Evolutionary conservation across 2,113 vertebrate genomes (phyloP).

Genomic region (Ptilorrhoa leucosticta): DNA sequence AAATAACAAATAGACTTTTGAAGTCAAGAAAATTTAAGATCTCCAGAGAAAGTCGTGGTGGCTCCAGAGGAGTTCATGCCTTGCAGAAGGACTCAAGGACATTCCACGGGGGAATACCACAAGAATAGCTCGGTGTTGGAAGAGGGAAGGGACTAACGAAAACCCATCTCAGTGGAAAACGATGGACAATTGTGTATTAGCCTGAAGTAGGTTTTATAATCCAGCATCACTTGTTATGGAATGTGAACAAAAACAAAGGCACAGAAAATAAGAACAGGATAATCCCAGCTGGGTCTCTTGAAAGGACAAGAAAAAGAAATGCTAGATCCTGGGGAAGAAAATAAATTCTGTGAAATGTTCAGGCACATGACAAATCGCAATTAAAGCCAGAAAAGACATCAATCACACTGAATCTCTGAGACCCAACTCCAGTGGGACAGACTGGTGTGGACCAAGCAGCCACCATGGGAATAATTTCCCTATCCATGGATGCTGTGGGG

Average conservation of each 20-base stretch:
- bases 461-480: background rate
- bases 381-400: background rate
- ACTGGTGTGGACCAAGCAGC: background rate
- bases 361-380: background rate
- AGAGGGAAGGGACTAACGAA: background rate
- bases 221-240: background rate
- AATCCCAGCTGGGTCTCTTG: background rate
- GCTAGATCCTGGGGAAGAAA: background rate
- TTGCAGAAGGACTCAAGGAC: background rate
- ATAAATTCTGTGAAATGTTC: background rate
- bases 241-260: background rate
- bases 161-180: background rate
- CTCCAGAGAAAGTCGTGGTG: background rate
- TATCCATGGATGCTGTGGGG: background rate
- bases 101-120: background rate
- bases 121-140: background rate
- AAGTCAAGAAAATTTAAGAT: background rate
- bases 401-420: background rate
- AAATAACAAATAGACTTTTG: background rate
- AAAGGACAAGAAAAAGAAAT: background rate
- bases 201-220: background rate
- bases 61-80: background rate
- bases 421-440: background rate
- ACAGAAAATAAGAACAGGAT: background rate
- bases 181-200: background rate